Evolutionary conservation across 2,797 vertebrate species (phyloP), one percentile per base, ranked within the genome.

Genomic region (Dendrocincla tyrannina): DNA sequence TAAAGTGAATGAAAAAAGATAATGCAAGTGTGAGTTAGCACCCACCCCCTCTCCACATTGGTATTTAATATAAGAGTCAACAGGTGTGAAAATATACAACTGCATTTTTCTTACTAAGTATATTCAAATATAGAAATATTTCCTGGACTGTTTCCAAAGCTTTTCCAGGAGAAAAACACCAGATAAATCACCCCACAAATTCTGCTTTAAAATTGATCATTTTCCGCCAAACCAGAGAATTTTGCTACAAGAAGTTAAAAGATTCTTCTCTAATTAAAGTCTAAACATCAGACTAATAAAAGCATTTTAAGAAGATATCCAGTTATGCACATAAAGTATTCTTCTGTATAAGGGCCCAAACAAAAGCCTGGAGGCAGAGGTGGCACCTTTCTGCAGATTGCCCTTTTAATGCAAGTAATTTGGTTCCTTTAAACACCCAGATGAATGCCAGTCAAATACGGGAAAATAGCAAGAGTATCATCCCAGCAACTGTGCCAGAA

Each of bases 41-140:
- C 20, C 73, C 89, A 72, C 19, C 11, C 88, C 52, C 53, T 95
- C 94, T 95, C 95, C 96, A 95, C 76, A 0, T 75, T 83, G 90
- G 83, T 78, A 74, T 84, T 89, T 35, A 42, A 74, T 13, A 47
- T 3, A 46, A 46, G 3, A 80, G 37, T 20, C 69, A 88, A 35
- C 32, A 64, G 30, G 10, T 55, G 16, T 23, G 44, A 63, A 63
- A 91, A 46, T 12, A 19, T 14, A 73, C 20, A 19, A 44, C 49
- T 70, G 39, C 27, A 11, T 37, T 70, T 28, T 10, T 82, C 59
- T 91, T n/a, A 42, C 5, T 8, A 11, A 62, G 10, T 20, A 55
- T 10, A 59, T 50, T 68, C 33, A 83, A 88, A 80, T 25, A 52
- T 4, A 77, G 32, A 82, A 76, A 3, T 55, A 75, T 27, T 68